Conservation (phyloP, 1,140 invertebrate species). For the Calliopsis andreniformis region DNA sequence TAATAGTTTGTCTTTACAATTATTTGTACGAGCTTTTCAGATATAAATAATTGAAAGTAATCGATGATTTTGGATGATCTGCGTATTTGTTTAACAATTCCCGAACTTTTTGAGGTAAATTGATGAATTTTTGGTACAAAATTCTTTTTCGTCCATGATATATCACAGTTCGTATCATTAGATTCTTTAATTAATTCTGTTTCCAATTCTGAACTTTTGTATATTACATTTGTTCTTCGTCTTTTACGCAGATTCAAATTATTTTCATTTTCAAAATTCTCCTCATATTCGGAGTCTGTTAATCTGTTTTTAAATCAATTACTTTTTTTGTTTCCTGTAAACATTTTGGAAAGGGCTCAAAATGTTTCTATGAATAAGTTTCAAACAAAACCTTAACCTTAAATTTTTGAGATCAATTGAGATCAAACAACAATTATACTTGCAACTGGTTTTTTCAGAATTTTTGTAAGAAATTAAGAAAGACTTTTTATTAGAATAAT, state of each 20-base stretch:
- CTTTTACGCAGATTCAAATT: no score
- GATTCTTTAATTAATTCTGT: constrained; percentile 2
- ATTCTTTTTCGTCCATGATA: constrained; percentile 10
- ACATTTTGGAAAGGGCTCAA: background rate
- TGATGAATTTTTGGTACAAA: constrained; percentile 5
- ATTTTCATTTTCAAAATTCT: no score
- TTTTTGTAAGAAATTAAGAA: no score
- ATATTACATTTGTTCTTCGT: no score
- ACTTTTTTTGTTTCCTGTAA: background rate
- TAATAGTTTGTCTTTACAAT: no score
- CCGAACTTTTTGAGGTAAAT: constrained; percentile 9
- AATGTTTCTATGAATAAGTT: constrained; percentile 4
- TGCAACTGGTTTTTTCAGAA: no score
- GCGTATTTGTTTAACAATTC: background rate
- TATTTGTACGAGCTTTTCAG: background rate
- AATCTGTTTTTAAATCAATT: background rate
- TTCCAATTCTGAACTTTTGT: constrained; percentile 10
- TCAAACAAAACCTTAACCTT: constrained; percentile 10
- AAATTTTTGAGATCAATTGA: constrained; percentile 4
- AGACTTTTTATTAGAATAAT: no score
- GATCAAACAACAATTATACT: no score
- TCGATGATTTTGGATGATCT: constrained; percentile 15
- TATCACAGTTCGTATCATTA: background rate
- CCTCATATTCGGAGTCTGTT: constrained; percentile 15
- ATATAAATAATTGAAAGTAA: constrained; percentile 23